These are phyloP conservation scores for Patiria miniata DNA, from an alignment of 35 echinoderm and acorn worm species.

Conservation along the genomic window DNA sequence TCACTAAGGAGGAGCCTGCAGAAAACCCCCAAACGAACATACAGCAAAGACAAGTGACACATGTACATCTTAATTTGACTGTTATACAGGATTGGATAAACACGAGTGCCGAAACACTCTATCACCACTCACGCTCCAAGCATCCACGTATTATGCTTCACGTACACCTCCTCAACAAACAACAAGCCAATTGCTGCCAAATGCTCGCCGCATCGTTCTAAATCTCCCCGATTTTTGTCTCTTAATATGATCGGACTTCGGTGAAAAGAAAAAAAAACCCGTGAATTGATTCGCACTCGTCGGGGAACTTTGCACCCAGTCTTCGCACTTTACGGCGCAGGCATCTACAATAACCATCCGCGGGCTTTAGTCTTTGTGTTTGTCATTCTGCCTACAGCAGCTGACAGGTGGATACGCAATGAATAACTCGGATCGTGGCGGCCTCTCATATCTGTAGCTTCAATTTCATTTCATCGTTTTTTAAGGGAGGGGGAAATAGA, in stretches of 20 bases:
- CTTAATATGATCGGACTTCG: slow-evolving; percentile 15
- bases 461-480: neutral
- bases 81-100: too few relatives aligned
- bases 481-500: neutral
- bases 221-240: neutral
- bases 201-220: too few relatives aligned
- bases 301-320: slow-evolving; percentile 6
- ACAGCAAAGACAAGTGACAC: too few relatives aligned
- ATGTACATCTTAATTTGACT: too few relatives aligned
- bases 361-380: neutral
- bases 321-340: neutral
- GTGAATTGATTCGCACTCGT: slow-evolving; percentile 1
- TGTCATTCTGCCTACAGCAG: neutral
- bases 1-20: too few relatives aligned
- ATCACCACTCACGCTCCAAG: too few relatives aligned
- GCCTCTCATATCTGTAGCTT: neutral
- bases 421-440: neutral
- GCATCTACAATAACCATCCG: neutral
- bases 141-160: too few relatives aligned
- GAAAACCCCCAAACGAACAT: too few relatives aligned
- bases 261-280: neutral
- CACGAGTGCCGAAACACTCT: too few relatives aligned
- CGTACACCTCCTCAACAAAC: too few relatives aligned
- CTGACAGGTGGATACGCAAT: slow-evolving; percentile 15
- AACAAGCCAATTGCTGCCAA: too few relatives aligned